Base-by-base conservation (phyloP, 2,797 vertebrate genomes). In the Hippoglossus hippoglossus region DNA sequence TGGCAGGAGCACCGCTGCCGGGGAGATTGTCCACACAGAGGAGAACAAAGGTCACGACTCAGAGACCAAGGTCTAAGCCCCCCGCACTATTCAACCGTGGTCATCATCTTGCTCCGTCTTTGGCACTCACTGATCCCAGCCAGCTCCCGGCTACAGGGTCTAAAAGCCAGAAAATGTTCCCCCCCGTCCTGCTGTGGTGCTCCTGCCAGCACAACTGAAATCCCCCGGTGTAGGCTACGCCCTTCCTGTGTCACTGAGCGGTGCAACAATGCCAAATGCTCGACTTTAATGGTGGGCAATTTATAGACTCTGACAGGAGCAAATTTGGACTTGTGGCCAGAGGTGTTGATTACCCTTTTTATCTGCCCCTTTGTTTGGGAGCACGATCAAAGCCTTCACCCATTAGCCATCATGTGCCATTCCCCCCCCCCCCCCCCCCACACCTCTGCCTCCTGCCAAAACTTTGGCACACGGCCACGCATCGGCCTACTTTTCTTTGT, bases 1-100 rank as follows among this genome's bases (percentile, higher is more conserved):
- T 69, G 74, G 75, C 80, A 81, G 64, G 22, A 66, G 74, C 69
- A 44, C 63, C 16, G 24, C 74, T 78, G 83, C 87, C 82, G 79
- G 69, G 73, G 79, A 86, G 70, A 86, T 75, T 56, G 84, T 82
- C 66, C 70, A 76, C 80, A 63, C 22, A 41, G 79, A 86, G 67
- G 60, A 86, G 87, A 93, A 92, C 90, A 94, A 93, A 92, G 89
- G 91, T 93, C 89, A 90, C 66, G 72, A 90, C 87, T 92, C 88
- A 92, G 82, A 91, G 83, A 87, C 83, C 85, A 84, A 72, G 88
- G 81, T 80, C 80, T 90, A 85, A 86, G 67, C 72, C 22, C 16
- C 63, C 26, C 56, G 46, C 73, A 76, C 71, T 67, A 82, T 92
- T 89, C 88, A 88, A 74, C 82, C 71, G 49, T 71, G 78, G 67